Percentiles rank a stretch among this genome's conserved stretches.
Conservation (phyloP, 64 coral and sea anemone genomes). For the Anthopleura sola region DNA sequence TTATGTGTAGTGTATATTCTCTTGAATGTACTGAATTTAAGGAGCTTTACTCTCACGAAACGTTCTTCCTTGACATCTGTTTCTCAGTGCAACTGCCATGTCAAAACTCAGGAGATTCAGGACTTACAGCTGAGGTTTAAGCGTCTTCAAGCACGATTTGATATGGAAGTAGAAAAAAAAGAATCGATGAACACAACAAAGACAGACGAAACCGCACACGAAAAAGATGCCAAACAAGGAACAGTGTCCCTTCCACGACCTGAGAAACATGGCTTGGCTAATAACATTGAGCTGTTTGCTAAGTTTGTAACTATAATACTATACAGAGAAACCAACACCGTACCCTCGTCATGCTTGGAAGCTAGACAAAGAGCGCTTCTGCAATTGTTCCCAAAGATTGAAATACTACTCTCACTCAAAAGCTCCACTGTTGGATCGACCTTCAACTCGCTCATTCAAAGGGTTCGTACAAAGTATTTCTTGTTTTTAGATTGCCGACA, state of each 20-base stretch:
- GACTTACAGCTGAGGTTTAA: neutral
- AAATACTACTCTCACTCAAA: neutral
- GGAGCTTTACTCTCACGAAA: too few relatives aligned
- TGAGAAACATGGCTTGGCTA: neutral
- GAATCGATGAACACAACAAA: neutral
- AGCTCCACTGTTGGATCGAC: neutral
- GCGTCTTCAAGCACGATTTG: neutral
- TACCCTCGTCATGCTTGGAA: neutral
- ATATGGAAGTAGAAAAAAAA: neutral
- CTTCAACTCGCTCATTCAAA: conserved; percentile 7
- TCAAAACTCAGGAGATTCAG: neutral
- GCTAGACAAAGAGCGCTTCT: neutral
- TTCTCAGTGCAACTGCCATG: neutral
- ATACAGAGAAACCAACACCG: neutral
- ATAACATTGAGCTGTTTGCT: neutral
- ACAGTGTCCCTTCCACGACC: neutral
- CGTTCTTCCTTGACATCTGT: too few relatives aligned
- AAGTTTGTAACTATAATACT: conserved; percentile 14
- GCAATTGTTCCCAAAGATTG: neutral
- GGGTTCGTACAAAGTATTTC: conserved; percentile 35
- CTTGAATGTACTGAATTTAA: too few relatives aligned
- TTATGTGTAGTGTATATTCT: neutral
- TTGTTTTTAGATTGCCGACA: conserved; percentile 15
- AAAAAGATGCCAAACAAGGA: neutral
- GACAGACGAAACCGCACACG: neutral